A percentile compares a stretch with the other conserved stretches of the same genome.
These are phyloP conservation scores for Thamnaconus septentrionalis DNA, from an alignment of 2,113 vertebrate species.

Conservation along the genomic window DNA sequence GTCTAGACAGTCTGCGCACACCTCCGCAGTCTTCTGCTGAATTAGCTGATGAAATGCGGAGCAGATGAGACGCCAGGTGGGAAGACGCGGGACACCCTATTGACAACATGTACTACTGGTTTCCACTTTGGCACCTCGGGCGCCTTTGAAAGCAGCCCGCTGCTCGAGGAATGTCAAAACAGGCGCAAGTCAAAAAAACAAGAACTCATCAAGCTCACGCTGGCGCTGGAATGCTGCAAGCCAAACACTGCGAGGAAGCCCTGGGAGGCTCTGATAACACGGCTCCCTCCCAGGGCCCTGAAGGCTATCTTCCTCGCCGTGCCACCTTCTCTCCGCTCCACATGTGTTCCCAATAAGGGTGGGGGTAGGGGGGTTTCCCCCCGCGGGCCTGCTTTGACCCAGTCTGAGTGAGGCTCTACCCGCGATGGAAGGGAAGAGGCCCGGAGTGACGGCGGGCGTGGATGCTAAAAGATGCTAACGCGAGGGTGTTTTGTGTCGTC, in stretches of 20 bases:
- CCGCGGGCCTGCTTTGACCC: slow-evolving; percentile 45
- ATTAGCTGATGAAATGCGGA: slow-evolving; percentile 63
- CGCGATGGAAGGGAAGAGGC: not conserved
- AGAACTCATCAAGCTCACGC: slow-evolving; percentile 67
- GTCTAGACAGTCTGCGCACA: slow-evolving; percentile 51
- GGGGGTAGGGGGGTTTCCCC: slow-evolving; percentile 43
- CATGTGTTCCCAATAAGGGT: slow-evolving; percentile 72
- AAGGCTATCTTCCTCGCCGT: slow-evolving; percentile 57
- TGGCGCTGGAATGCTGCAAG: slow-evolving; percentile 71
- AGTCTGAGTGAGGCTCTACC: slow-evolving; percentile 21
- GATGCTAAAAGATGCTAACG: slow-evolving; percentile 29
- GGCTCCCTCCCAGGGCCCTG: slow-evolving; percentile 55
- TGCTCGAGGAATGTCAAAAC: slow-evolving; percentile 76
- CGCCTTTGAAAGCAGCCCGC: slow-evolving; percentile 67
- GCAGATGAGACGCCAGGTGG: slow-evolving; percentile 69
- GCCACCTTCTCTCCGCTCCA: slow-evolving; percentile 50
- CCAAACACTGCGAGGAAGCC: slow-evolving; percentile 61
- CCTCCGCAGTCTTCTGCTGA: slow-evolving; percentile 55
- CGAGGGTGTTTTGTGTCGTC: slow-evolving; percentile 39
- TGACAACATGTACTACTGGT: slow-evolving; percentile 75
- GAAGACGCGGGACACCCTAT: slow-evolving; percentile 69
- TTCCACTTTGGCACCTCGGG: slow-evolving; percentile 75
- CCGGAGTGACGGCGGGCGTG: too few species aligned
- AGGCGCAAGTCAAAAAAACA: slow-evolving; percentile 63
- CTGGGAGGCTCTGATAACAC: slow-evolving; percentile 67